Evolutionary conservation across 1,140 invertebrate genomes (phyloP).

Genomic region (Sycophaga agraensis): DNA sequence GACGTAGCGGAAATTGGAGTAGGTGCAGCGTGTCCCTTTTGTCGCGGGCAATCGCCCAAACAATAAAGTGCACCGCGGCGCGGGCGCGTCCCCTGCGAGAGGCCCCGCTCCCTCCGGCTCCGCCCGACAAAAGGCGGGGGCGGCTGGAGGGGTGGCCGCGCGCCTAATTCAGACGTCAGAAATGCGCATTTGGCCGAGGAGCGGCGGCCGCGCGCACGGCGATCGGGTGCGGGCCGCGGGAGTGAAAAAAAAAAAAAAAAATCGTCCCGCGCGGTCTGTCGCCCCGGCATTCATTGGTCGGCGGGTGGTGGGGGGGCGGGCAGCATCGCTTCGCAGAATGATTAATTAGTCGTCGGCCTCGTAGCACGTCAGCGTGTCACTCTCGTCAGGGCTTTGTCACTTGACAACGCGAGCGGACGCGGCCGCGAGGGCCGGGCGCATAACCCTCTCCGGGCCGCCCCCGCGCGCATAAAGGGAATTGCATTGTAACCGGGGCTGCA

Average conservation of each 20-base stretch:
- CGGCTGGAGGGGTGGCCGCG: not conserved
- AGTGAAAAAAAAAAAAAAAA: not conserved
- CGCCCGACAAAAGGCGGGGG: no score
- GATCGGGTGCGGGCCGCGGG: not conserved
- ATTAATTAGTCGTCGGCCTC: conserved; percentile 58
- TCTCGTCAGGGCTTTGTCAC: conserved; percentile 59
- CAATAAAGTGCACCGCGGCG: no score
- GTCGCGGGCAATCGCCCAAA: no score
- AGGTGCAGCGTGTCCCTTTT: no score
- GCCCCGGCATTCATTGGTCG: conserved; percentile 52
- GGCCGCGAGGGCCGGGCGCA: not conserved
- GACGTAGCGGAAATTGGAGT: no score
- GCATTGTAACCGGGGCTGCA: conserved; percentile 57
- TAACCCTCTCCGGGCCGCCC: no score
- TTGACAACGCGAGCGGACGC: conserved; percentile 44
- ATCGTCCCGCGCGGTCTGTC: conserved; percentile 31
- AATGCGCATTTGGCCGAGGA: conserved; percentile 22
- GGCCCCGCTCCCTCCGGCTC: no score
- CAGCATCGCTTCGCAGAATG: conserved; percentile 48
- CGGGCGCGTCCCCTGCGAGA: no score
- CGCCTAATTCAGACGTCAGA: conserved; percentile 24
- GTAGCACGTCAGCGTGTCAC: conserved; percentile 57
- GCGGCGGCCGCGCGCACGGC: not conserved
- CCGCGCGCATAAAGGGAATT: conserved; percentile 48
- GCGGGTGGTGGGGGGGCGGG: conserved; percentile 9